Percentiles rank a stretch among this genome's conserved stretches.
These are phyloP conservation scores for Oreotragus oreotragus DNA, from an alignment of 2,113 vertebrate species.

Conservation along the genomic window DNA sequence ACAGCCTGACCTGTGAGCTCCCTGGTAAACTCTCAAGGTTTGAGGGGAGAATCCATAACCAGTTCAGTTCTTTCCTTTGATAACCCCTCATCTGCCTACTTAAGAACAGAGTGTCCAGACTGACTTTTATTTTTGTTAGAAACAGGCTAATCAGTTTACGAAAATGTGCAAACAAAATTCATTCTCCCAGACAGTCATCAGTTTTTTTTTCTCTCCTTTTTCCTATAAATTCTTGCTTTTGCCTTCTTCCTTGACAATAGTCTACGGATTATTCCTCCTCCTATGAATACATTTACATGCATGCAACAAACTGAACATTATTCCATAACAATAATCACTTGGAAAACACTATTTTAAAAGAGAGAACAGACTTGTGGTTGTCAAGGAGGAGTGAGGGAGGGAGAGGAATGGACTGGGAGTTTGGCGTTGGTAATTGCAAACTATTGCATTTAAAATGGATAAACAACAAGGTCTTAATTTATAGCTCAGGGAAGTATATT, in stretches of 20 bases:
- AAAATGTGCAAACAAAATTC: background rate
- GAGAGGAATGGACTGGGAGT: background rate
- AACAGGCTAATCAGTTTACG: background rate
- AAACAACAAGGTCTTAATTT: background rate
- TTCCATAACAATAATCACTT: background rate
- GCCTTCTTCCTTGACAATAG: background rate
- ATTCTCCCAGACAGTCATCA: background rate
- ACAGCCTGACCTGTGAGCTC: background rate
- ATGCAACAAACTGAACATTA: background rate
- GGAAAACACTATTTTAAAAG: background rate
- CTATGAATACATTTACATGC: background rate
- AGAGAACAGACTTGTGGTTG: background rate
- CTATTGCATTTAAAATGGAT: background rate
- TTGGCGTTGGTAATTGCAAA: background rate
- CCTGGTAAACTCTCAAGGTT: background rate
- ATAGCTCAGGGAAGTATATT: background rate
- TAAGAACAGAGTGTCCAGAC: background rate
- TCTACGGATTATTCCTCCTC: background rate
- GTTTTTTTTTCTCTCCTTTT: background rate
- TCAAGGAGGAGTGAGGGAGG: background rate
- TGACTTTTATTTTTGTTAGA: background rate
- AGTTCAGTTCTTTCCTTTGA: background rate
- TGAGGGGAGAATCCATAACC: background rate
- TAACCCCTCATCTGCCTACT: background rate
- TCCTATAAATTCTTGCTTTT: background rate